A percentile compares a stretch with the other conserved stretches of the same genome.
These are phyloP conservation scores for Agapetus fuscipes DNA, from an alignment of 2,888 invertebrate genomes.

Conservation along the genomic window DNA sequence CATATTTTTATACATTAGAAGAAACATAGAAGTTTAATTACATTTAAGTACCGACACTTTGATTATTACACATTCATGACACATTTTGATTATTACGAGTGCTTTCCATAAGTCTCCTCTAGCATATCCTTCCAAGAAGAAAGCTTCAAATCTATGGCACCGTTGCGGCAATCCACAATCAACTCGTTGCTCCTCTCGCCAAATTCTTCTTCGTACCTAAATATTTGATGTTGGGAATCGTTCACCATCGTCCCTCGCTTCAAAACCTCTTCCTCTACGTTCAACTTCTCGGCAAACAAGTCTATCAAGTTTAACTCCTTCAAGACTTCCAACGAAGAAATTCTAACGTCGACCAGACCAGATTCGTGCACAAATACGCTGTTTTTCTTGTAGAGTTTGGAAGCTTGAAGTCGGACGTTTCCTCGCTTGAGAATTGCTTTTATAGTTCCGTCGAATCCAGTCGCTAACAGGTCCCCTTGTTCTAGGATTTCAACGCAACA, in stretches of 20 bases:
- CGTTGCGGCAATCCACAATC: conserved; percentile 44
- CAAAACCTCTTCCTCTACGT: conserved; percentile 38
- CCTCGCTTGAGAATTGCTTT: conserved; percentile 42
- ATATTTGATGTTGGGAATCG: conserved; percentile 39
- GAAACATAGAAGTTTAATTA: too few relatives aligned
- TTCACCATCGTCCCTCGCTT: conserved; percentile 41
- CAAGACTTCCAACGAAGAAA: conserved; percentile 36
- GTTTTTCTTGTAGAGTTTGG: conserved; percentile 37
- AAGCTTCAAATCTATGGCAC: conserved; percentile 40
- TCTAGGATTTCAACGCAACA: conserved; percentile 42
- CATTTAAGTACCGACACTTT: too few relatives aligned
- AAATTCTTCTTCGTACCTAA: conserved; percentile 29
- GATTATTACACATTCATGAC: too few relatives aligned
- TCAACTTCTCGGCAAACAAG: conserved; percentile 41
- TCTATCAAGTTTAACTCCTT: conserved; percentile 40
- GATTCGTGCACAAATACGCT: conserved; percentile 45
- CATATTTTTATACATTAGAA: too few relatives aligned
- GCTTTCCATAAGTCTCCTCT: too few relatives aligned
- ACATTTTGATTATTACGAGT: too few relatives aligned
- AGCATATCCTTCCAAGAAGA: conserved; percentile 24
- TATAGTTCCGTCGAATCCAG: conserved; percentile 37
- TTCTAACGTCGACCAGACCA: conserved; percentile 39
- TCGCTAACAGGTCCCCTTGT: conserved; percentile 38
- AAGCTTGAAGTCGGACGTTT: conserved; percentile 39
- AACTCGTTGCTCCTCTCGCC: conserved; percentile 35